Evolutionary conservation across 1,140 invertebrate genomes (phyloP), one percentile per base, ranked within the genome.

Genomic region (Diorhabda elongata): DNA sequence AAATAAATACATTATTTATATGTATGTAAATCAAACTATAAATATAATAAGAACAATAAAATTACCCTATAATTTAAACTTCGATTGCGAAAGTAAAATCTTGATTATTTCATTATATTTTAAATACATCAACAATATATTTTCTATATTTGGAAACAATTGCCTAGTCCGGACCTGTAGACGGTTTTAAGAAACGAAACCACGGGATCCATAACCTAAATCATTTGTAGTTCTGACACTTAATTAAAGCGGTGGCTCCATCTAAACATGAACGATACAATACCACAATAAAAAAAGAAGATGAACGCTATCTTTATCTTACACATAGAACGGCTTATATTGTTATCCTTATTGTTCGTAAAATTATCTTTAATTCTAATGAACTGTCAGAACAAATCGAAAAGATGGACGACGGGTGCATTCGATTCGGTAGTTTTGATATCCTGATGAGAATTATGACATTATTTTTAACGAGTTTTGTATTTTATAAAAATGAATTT

Each of bases 211-310:
- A 69, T 6, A 66, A 71, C 71, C 71, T 75, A 75, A 75, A 75
- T 75, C 73, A 75, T 73, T 75, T 75, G 73, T 75, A 73, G 71
- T 66, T 70, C 73, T 75, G 73, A 75, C 73, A 75, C 73, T 67
- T 75, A 72, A 75, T 75, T 75, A 75, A 74, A 69, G 62, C 67
- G 47, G 66, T 68, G 69, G 68, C 70, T 45, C 71, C 61, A 41
- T 41, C 47, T 2, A n/a, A 52, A 52, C 47, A 3, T 52, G 6
- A 52, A n/a, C 6, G n/a, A n/a, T 52, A 52, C 47, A 52, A 52
- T 8, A 52, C 47, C 47, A 52, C 47, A 11, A 60, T 47, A 43
- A 61, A 64, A 59, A 59, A 52, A 52, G 6, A 52, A 6, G 47
- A 52, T 52, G 4, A n/a, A 8, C 47, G 47, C 2, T 52, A 6